Evolutionary conservation across 2,888 invertebrate genomes (phyloP), one percentile per base, ranked within the genome.

Genomic region (Iphiclides podalirius): DNA sequence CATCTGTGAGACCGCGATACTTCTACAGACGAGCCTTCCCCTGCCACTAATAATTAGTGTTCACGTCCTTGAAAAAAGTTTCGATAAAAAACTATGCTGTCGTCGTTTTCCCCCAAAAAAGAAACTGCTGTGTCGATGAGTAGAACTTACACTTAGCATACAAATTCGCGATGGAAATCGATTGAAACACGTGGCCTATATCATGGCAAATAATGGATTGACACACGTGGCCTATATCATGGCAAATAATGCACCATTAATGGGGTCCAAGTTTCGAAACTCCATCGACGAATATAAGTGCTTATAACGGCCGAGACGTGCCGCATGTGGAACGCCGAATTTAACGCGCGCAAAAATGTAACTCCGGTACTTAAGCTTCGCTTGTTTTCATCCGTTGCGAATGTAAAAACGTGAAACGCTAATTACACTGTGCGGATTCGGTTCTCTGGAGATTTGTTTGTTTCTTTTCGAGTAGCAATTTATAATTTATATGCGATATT

Each of bases 271-370:
- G n/a, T n/a, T n/a, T n/a, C n/a, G n/a, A n/a, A n/a, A 13, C 11
- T 9, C 1, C 13, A 34, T n/a, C 23, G 16, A 16, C 33, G 17
- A 9, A 31, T 40, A 34, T 28, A 33, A 33, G 11, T 33, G 17
- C 17, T 38, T 36, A 48, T 42, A 43, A 38, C 17, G 16, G n/a
- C 3, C 28, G 13, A 48, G 52, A 52, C 60, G 58, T 59, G 60
- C 54, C 42, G 45, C 60, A 60, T 45, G 47, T 60, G 59, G 54
- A 52, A 49, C 44, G 35, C 37, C 34, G 40, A 44, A 52, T 47
- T 56, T 50, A 51, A 49, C 37, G 48, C 48, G 35, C 49, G 43
- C 48, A 38, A 48, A 48, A 48, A 48, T 41, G 11, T 16, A 41
- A 41, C 26, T 16, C 12, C 12, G 11, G 14, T 15, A 15, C 26